Percentiles rank a stretch among this genome's conserved stretches.
Evolutionary conservation across 2,888 invertebrate species (phyloP).

Genomic region (Cephonodes hylas): DNA sequence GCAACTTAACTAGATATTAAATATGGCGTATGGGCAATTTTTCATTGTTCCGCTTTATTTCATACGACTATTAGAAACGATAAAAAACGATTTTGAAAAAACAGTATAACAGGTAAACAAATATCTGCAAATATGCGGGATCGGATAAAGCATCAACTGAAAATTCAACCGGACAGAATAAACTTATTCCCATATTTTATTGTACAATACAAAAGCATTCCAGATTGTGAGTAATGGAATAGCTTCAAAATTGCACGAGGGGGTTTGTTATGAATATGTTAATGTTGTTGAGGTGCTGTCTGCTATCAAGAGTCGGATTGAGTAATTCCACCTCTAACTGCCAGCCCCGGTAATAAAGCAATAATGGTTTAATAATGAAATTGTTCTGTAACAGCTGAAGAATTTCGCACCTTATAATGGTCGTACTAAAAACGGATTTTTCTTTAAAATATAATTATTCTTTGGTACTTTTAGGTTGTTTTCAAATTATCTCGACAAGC

Average conservation of each 20-base stretch:
- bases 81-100: too few relatives aligned
- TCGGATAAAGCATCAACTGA: background rate
- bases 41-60: too few relatives aligned
- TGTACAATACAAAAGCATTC: constrained; percentile 29
- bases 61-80: too few relatives aligned
- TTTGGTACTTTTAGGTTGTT: background rate
- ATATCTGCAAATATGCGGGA: background rate
- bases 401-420: background rate
- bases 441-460: background rate
- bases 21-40: too few relatives aligned
- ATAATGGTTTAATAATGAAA: constrained; percentile 9
- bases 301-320: constrained; percentile 5
- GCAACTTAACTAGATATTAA: too few relatives aligned
- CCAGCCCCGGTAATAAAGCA: constrained; percentile 5
- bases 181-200: constrained; percentile 26
- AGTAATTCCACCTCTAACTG: constrained; percentile 10
- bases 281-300: constrained; percentile 37
- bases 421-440: background rate
- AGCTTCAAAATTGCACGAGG: constrained; percentile 47
- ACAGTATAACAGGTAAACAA: too few relatives aligned
- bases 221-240: constrained; percentile 49
- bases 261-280: constrained; percentile 48
- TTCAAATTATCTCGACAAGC: too few relatives aligned
- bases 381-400: background rate
- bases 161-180: background rate